Conservation (phyloP, 2,113 vertebrate species). For the Pseudolaguvia tuberculata region DNA sequence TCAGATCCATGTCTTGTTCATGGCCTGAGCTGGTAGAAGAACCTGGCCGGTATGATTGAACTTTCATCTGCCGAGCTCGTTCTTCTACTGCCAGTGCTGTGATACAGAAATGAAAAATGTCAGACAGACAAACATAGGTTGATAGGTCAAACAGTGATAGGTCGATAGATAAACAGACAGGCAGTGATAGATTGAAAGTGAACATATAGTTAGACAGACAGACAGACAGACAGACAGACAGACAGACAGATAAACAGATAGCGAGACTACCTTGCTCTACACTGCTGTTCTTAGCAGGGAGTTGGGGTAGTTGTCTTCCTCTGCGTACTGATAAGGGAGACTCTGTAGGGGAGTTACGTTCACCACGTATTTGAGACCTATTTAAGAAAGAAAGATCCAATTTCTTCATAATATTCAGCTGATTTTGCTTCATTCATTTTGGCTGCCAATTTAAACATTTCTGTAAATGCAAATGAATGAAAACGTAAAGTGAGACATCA, state of each 20-base stretch:
- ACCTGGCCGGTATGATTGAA: constrained; percentile 85
- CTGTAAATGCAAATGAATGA: not conserved
- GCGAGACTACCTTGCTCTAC: constrained; percentile 85
- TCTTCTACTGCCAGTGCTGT: constrained; percentile 91
- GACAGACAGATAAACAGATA: not conserved
- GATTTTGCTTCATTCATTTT: not conserved
- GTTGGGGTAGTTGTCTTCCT: constrained; percentile 89
- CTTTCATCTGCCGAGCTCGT: constrained; percentile 85
- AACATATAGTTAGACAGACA: not conserved
- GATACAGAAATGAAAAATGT: too few relatives aligned
- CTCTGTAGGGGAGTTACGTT: constrained; percentile 76
- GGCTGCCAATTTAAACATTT: not conserved
- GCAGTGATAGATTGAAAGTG: too few relatives aligned
- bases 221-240: not conserved
- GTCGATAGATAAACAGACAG: not conserved
- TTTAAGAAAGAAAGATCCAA: not conserved
- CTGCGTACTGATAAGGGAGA: constrained; percentile 77
- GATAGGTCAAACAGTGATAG: too few relatives aligned
- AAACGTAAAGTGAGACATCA: not conserved
- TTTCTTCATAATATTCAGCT: not conserved
- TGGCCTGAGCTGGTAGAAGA: constrained; percentile 86
- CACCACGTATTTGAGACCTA: constrained; percentile 80
- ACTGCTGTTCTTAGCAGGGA: constrained; percentile 88
- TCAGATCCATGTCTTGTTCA: constrained; percentile 84
- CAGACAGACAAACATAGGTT: too few relatives aligned